Base-by-base conservation (phyloP, 64 coral and sea anemone genomes). In the Montipora capricornis region DNA sequence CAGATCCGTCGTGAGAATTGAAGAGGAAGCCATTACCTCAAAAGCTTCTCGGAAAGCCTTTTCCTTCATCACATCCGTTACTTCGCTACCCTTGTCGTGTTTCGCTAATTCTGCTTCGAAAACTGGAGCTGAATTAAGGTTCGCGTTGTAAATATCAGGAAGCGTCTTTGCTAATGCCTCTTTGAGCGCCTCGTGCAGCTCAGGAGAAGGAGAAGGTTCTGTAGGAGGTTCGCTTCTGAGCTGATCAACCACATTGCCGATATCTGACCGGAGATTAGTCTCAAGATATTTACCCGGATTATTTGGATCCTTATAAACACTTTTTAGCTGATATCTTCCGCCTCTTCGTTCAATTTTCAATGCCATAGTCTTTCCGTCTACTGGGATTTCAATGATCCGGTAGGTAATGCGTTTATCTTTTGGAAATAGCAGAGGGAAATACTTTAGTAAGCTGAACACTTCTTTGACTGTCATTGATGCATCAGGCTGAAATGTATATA, bases 381-480 rank as follows among this genome's bases (percentile, higher is more conserved):
- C 44, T 8, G 78, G 78, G 29, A 37, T 37, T 37, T 37, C 29
- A 37, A 37, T 37, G 3, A 80, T 80, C 16, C 14, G 44, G 44
- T 49, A 80, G 7, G 15, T 80, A 80, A 80, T 80, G 20, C 14
- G 4, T 49, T 80, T 47, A 49, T 80, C 44, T 44, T 44, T 47
- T 51, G 15, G 44, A 47, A 49, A 80, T 1, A 80, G 44, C 78
- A 80, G 44, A 16, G 78, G 78, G 45, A 44, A 80, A 47, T 80
- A 16, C 78, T 80, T 15, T 47, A 80, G 51, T 17, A 49, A 80
- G 44, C 51, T 17, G 20, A 80, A 47, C 20, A 80, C 78, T 17
- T 80, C 78, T 44, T 47, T 80, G 44, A 80, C 44, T 49, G 78
- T 80, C 78, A 80, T 80, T 64, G 60, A 64, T 64, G 60, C 60